Evolutionary conservation across 2,113 vertebrate species (phyloP).

Genomic region (Centropristis striata): DNA sequence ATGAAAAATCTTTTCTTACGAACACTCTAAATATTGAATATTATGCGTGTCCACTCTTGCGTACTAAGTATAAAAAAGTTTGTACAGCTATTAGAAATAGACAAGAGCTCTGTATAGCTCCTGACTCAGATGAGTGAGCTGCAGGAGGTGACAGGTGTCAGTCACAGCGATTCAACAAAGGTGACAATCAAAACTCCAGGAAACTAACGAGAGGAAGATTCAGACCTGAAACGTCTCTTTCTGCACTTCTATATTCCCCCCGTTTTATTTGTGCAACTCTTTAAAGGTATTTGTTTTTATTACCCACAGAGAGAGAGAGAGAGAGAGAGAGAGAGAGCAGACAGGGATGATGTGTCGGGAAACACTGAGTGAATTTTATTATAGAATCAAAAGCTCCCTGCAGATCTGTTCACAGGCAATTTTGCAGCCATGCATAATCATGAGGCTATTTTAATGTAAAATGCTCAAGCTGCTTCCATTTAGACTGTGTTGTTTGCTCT

Average conservation of each 20-base stretch:
- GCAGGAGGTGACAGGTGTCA: neutral
- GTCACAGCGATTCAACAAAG: conserved; percentile 11
- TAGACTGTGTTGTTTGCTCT: conserved; percentile 40
- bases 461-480: conserved; percentile 39
- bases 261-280: neutral
- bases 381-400: conserved; percentile 41
- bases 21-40: too few species aligned
- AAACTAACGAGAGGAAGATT: neutral
- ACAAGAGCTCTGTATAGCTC: neutral
- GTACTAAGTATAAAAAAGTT: too few species aligned
- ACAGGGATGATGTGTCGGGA: neutral
- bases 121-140: neutral
- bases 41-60: too few species aligned
- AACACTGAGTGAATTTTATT: conserved; percentile 20
- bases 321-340: neutral
- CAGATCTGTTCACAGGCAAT: conserved; percentile 37
- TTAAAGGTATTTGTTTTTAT: neutral
- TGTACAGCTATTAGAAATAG: neutral
- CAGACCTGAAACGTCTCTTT: neutral
- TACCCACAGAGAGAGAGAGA: neutral
- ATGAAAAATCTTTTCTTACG: too few species aligned
- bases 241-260: too few species aligned
- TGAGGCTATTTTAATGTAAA: conserved; percentile 63
- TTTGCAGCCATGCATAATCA: conserved; percentile 55
- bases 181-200: conserved; percentile 16